Evolutionary conservation across 2,888 invertebrate species (phyloP).

Genomic region (Hydraecia micacea): DNA sequence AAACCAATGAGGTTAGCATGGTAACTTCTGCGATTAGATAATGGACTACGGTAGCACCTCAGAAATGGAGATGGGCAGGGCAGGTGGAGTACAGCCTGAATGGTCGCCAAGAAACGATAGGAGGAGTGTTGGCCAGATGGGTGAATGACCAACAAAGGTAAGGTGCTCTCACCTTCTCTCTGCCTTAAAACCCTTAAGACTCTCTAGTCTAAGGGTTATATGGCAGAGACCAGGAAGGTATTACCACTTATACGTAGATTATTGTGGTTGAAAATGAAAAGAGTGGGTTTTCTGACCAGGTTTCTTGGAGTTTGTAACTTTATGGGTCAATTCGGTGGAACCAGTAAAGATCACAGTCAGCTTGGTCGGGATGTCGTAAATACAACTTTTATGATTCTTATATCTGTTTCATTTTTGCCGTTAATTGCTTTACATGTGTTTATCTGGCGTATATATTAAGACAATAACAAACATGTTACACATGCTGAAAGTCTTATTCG

Average conservation of each 20-base stretch:
- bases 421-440: conserved; percentile 38
- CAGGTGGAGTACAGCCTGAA: not conserved
- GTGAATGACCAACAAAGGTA: not conserved
- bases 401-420: conserved; percentile 33
- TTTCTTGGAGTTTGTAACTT: conserved; percentile 28
- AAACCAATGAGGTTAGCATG: not conserved
- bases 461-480: not conserved
- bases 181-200: too few relatives aligned
- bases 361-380: conserved; percentile 38
- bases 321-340: conserved; percentile 53
- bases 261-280: not conserved
- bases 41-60: not conserved
- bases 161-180: not conserved
- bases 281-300: conserved; percentile 17
- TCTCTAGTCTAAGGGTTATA: not conserved
- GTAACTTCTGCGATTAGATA: not conserved
- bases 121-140: not conserved
- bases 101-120: not conserved
- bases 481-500: not conserved
- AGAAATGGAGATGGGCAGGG: not conserved
- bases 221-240: not conserved
- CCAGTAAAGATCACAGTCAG: conserved; percentile 52
- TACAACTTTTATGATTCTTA: conserved; percentile 37
- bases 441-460: not conserved
- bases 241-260: not conserved